These are phyloP conservation scores for Sturmia bella DNA, from an alignment of 2,888 invertebrate species.

Conservation along the genomic window DNA sequence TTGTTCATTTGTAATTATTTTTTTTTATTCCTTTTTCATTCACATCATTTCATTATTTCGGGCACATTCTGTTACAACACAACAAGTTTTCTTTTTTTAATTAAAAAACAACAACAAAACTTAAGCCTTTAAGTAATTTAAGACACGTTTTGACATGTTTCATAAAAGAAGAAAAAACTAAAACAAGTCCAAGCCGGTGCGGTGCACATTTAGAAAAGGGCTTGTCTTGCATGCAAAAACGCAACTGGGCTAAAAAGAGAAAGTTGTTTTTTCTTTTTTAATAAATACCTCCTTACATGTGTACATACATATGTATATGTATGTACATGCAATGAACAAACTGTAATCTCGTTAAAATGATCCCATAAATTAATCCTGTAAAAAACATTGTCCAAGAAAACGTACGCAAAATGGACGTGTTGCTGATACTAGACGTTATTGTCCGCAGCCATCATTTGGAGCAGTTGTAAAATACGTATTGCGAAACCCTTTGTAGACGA, in stretches of 20 bases:
- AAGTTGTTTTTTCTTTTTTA: slow-evolving; percentile 46
- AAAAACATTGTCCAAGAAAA: slow-evolving; percentile 17
- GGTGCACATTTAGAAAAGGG: slow-evolving; percentile 50
- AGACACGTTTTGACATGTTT: slow-evolving; percentile 27
- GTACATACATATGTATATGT: too few species aligned
- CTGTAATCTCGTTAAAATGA: slow-evolving; percentile 29
- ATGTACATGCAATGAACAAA: slow-evolving; percentile 26
- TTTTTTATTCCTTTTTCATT: slow-evolving; percentile 1
- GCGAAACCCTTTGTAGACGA: slow-evolving; percentile 38
- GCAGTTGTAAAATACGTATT: slow-evolving; percentile 52
- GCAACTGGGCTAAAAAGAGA: slow-evolving; percentile 56
- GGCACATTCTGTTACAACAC: slow-evolving; percentile 11
- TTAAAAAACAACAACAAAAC: slow-evolving; percentile 5
- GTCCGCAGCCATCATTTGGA: slow-evolving; percentile 42
- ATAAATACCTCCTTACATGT: too few species aligned
- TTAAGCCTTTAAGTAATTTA: neutral
- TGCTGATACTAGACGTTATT: slow-evolving; percentile 2
- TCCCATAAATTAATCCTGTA: slow-evolving; percentile 59
- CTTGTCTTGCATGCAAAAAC: slow-evolving; percentile 57
- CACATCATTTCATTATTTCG: slow-evolving; percentile 7
- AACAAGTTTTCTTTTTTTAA: slow-evolving; percentile 20
- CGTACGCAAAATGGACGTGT: slow-evolving; percentile 37
- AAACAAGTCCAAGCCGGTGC: neutral
- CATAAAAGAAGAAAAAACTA: slow-evolving; percentile 20
- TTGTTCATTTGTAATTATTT: neutral